phyloP scores from a whole-genome alignment of 2,113 vertebrate species.

The Apistogramma diplotaenia region DNA sequence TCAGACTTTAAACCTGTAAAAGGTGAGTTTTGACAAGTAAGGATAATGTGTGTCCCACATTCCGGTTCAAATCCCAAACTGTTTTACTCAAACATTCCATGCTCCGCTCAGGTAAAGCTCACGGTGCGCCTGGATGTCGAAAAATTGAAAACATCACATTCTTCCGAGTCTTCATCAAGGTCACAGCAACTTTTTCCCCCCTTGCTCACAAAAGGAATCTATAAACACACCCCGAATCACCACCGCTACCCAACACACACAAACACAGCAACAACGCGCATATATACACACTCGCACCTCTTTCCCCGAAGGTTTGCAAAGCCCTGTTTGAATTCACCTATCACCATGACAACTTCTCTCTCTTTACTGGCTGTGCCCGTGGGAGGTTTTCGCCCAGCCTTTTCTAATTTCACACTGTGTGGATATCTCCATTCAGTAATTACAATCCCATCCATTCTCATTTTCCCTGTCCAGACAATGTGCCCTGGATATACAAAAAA shows the following conservation, averaged over 20 bases:
- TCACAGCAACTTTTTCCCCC: slow-evolving; percentile 50
- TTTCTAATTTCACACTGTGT: slow-evolving; percentile 80
- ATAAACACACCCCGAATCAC: slow-evolving; percentile 19
- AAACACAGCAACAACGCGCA: neutral
- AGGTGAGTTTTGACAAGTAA: neutral
- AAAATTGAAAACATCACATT: slow-evolving; percentile 34
- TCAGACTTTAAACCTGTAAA: neutral
- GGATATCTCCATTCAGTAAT: slow-evolving; percentile 78
- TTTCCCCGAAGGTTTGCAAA: slow-evolving; percentile 63
- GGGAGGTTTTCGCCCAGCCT: slow-evolving; percentile 70
- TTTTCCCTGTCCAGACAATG: slow-evolving; percentile 71
- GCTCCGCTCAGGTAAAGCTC: slow-evolving; percentile 8
- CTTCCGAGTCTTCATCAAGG: slow-evolving; percentile 48
- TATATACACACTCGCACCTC: slow-evolving; percentile 37
- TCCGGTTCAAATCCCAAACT: neutral
- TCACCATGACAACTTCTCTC: slow-evolving; percentile 75
- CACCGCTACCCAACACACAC: neutral
- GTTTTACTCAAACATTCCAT: neutral
- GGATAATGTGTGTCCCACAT: neutral
- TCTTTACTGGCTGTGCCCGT: slow-evolving; percentile 63
- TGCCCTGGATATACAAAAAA: slow-evolving; percentile 55
- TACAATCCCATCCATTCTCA: slow-evolving; percentile 76
- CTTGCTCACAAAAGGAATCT: slow-evolving; percentile 19
- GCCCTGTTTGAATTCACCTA: slow-evolving; percentile 70
- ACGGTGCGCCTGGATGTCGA: neutral